Evolutionary conservation across 2,113 vertebrate genomes (phyloP).

Genomic region (Neolamprologus kungweensis): DNA sequence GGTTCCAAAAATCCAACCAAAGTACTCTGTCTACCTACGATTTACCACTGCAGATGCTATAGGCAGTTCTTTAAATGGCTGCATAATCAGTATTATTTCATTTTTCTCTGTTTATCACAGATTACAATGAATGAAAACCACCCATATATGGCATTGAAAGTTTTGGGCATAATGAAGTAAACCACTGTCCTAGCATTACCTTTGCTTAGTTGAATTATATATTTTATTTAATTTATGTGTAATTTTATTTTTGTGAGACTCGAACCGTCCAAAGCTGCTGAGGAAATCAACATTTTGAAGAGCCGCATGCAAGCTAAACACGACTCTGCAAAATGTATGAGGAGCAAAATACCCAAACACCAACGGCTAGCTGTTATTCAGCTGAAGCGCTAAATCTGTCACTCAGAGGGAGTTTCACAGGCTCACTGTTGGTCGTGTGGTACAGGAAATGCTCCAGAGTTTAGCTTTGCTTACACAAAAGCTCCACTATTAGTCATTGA

Average conservation of each 20-base stretch:
- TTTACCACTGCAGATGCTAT: background rate
- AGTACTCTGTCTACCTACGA: fast-evolving
- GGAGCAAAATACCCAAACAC: background rate
- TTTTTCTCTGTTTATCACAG: fast-evolving
- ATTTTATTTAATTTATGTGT: background rate
- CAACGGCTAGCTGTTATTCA: background rate
- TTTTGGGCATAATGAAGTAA: background rate
- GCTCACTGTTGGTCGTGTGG: background rate
- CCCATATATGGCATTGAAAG: fast-evolving
- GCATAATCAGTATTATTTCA: fast-evolving
- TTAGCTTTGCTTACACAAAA: fast-evolving
- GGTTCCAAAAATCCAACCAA: background rate
- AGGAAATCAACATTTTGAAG: background rate
- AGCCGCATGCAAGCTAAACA: fast-evolving
- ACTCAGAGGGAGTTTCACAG: background rate
- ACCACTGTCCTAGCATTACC: background rate
- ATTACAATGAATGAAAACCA: background rate
- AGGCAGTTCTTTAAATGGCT: background rate
- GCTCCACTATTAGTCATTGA: background rate
- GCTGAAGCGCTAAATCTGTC: background rate
- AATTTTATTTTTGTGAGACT: background rate
- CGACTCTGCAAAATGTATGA: background rate
- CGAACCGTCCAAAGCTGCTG: background rate
- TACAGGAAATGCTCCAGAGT: background rate
- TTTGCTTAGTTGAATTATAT: background rate